Evolutionary conservation across 2,888 invertebrate genomes (phyloP).

Genomic region (Xanthostigma xanthostigma): DNA sequence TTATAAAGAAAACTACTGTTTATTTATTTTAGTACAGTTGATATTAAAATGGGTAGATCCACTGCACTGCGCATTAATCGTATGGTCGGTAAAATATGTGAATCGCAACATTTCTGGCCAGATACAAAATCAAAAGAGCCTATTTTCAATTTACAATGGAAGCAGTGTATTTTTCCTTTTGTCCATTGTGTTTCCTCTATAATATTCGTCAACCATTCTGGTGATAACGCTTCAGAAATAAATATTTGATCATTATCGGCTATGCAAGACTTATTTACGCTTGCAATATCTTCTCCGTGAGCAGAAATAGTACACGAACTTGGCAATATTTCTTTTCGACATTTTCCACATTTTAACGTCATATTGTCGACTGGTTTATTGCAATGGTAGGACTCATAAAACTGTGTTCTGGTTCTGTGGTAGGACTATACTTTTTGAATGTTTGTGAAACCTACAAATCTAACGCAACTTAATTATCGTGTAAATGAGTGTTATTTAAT

Average conservation of each 20-base stretch:
- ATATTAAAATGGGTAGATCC: constrained; percentile 24
- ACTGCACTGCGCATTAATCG: constrained; percentile 48
- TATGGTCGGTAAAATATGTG: constrained; percentile 38
- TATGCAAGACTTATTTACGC: neutral
- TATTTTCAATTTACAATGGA: constrained; percentile 40
- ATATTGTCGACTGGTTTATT: too few relatives aligned
- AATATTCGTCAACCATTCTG: constrained; percentile 37
- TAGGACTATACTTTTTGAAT: too few relatives aligned
- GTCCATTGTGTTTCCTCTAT: constrained; percentile 44
- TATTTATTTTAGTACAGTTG: too few relatives aligned
- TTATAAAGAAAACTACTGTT: too few relatives aligned
- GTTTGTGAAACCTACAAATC: too few relatives aligned
- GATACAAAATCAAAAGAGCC: constrained; percentile 53
- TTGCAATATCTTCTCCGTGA: constrained; percentile 10
- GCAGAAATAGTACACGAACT: constrained; percentile 8
- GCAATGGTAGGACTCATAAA: too few relatives aligned
- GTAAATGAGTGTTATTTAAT: too few relatives aligned
- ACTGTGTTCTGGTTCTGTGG: too few relatives aligned
- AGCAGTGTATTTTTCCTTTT: constrained; percentile 50
- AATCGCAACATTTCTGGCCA: constrained; percentile 45
- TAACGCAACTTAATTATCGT: too few relatives aligned
- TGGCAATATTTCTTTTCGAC: constrained; percentile 11
- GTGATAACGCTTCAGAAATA: constrained; percentile 38
- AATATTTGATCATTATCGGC: constrained; percentile 25
- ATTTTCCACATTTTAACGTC: constrained; percentile 14